phyloP scores from a whole-genome alignment of 2,113 vertebrate genomes.

The Aegypius monachus region DNA sequence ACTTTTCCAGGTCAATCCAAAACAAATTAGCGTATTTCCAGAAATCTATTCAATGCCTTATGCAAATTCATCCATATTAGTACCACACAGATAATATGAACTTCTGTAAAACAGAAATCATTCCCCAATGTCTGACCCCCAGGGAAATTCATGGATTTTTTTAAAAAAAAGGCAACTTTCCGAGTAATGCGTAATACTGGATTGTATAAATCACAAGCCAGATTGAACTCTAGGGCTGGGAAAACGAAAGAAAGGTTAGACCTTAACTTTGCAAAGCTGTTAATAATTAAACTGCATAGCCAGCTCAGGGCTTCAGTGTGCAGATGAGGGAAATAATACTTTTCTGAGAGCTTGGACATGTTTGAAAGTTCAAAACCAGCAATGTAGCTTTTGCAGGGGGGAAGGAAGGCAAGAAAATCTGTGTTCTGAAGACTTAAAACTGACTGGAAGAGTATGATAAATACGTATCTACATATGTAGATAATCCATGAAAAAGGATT shows the following conservation, averaged over 20 bases:
- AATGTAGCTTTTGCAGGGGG: background rate
- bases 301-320: background rate
- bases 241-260: background rate
- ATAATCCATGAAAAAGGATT: background rate
- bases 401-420: background rate
- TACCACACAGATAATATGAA: background rate
- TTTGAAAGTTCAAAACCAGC: background rate
- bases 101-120: background rate
- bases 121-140: background rate
- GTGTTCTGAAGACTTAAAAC: background rate
- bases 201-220: background rate
- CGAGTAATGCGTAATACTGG: background rate
- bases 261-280: background rate
- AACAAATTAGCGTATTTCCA: background rate
- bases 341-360: background rate
- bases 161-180: background rate
- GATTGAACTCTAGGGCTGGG: background rate
- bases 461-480: background rate
- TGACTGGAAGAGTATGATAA: background rate
- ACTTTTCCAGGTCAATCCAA: background rate
- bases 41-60: background rate
- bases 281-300: background rate
- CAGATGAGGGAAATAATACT: background rate
- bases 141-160: background rate
- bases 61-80: background rate